A percentile compares a stretch with the other conserved stretches of the same genome.
Evolutionary conservation across 2,797 vertebrate species (phyloP).

Genomic region (Typhlichthys subterraneus): DNA sequence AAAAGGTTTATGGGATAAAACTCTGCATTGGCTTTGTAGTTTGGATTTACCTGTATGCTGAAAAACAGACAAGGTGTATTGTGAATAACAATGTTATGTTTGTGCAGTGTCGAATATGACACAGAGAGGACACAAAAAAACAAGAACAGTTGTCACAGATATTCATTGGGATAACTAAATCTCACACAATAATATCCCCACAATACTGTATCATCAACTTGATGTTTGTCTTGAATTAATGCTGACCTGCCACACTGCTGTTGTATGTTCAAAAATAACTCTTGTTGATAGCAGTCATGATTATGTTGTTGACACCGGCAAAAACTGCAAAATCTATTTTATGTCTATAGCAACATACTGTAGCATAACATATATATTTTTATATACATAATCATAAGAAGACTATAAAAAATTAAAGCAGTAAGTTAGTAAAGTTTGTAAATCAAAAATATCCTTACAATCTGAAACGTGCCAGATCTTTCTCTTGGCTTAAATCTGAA

Average conservation of each 20-base stretch:
- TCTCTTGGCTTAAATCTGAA: constrained; percentile 13
- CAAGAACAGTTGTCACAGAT: too few species aligned
- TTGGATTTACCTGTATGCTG: too few species aligned
- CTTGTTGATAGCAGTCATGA: neutral
- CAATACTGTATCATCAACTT: neutral
- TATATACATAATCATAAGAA: neutral
- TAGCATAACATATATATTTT: neutral
- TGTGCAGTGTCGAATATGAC: too few species aligned
- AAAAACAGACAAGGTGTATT: too few species aligned
- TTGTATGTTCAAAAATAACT: constrained; percentile 6
- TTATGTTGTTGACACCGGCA: too few species aligned
- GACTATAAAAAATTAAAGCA: neutral
- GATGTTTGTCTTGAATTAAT: neutral
- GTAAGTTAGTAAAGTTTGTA: neutral
- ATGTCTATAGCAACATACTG: neutral
- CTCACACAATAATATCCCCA: neutral
- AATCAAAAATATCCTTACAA: constrained; percentile 26
- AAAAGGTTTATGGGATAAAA: too few species aligned
- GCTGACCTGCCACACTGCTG: neutral
- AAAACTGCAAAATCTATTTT: neutral
- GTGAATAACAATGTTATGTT: too few species aligned
- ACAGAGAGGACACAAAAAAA: too few species aligned
- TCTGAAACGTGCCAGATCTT: constrained; percentile 5
- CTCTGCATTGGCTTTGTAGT: too few species aligned
- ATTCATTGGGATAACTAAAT: neutral